These are phyloP conservation scores for Upupa epops DNA, from an alignment of 2,113 vertebrate genomes.

Conservation along the genomic window DNA sequence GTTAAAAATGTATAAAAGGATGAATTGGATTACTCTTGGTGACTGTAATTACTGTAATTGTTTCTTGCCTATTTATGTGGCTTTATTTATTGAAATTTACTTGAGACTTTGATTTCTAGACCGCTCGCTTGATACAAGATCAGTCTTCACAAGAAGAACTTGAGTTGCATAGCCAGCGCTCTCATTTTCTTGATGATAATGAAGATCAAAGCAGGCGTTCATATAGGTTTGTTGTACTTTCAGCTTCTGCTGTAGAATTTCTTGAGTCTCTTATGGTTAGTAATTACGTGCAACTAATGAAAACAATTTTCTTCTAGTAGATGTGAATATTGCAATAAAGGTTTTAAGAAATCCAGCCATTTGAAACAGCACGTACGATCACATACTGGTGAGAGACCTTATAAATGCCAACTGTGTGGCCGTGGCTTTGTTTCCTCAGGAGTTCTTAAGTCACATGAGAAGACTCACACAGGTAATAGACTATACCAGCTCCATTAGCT, in stretches of 20 bases:
- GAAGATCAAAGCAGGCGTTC: constrained; percentile 90
- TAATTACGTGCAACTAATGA: background rate
- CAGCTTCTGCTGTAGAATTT: background rate
- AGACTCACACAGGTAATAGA: constrained; percentile 92
- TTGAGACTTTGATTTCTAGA: constrained; percentile 70
- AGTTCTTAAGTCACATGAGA: constrained; percentile 95
- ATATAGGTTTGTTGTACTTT: constrained; percentile 81
- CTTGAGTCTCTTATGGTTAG: background rate
- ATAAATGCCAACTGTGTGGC: constrained; percentile 89
- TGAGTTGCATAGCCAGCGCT: constrained; percentile 78
- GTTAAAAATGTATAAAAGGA: background rate
- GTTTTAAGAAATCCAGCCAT: constrained; percentile 98
- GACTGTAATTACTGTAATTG: background rate
- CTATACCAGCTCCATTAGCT: background rate
- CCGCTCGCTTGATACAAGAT: constrained; percentile 88
- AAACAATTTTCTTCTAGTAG: constrained; percentile 67
- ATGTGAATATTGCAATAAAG: constrained; percentile 91
- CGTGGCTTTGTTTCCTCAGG: constrained; percentile 94
- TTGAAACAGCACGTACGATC: constrained; percentile 96
- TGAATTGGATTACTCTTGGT: background rate
- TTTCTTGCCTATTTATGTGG: background rate
- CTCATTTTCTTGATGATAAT: constrained; percentile 86
- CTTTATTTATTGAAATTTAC: background rate
- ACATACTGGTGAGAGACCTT: constrained; percentile 97
- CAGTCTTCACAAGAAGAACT: constrained; percentile 80